Conservation (phyloP, 2,113 vertebrate species). For the Pseudolaguvia tuberculata region DNA sequence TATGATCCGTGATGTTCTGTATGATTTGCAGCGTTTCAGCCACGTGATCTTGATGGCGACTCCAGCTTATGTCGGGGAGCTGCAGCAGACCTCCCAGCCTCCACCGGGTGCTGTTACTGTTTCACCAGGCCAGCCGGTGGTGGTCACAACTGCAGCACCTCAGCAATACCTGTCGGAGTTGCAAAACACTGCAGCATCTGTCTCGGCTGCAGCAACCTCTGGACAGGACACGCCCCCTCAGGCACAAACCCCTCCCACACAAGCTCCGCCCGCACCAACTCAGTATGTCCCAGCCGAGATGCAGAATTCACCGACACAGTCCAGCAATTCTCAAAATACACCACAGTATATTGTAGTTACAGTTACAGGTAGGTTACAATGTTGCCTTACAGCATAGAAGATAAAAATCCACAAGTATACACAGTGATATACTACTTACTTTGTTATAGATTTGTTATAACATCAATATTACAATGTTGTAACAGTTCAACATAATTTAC, state of each 20-base stretch:
- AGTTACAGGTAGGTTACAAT: slow-evolving; percentile 72
- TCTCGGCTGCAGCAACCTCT: slow-evolving; percentile 49
- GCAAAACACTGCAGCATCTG: slow-evolving; percentile 51
- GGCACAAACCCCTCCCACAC: slow-evolving; percentile 51
- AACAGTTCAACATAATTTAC: not conserved
- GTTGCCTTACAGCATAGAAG: not conserved
- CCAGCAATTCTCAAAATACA: slow-evolving; percentile 67
- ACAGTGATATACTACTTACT: not conserved
- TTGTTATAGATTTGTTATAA: not conserved
- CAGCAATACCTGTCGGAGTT: slow-evolving; percentile 69
- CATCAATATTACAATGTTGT: not conserved
- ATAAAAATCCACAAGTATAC: not conserved
- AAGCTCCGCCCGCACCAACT: slow-evolving; percentile 65
- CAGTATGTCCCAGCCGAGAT: slow-evolving; percentile 75
- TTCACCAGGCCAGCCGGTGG: slow-evolving; percentile 60
- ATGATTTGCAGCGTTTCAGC: slow-evolving; percentile 52
- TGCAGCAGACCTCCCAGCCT: slow-evolving; percentile 75
- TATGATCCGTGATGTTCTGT: slow-evolving; percentile 19
- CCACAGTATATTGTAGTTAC: slow-evolving; percentile 91
- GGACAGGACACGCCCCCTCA: slow-evolving; percentile 59
- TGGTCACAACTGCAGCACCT: slow-evolving; percentile 60
- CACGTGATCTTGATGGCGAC: slow-evolving; percentile 77
- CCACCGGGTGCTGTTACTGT: slow-evolving; percentile 65
- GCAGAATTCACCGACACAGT: slow-evolving; percentile 69
- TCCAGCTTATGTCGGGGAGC: slow-evolving; percentile 81